Evolutionary conservation across 2,888 invertebrate species (phyloP).

Genomic region (Athalia circularis): DNA sequence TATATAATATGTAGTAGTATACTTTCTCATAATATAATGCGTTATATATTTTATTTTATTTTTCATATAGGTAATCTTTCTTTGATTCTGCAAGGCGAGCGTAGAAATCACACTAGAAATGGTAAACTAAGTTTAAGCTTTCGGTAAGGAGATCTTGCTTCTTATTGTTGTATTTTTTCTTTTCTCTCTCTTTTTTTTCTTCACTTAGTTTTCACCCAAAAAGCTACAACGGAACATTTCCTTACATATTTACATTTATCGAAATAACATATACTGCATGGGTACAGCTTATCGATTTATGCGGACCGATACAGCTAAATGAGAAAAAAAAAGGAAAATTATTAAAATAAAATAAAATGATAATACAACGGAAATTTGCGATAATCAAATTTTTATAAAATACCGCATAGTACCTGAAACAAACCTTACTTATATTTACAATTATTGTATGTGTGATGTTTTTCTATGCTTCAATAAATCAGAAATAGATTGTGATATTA

Average conservation of each 20-base stretch:
- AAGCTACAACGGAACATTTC: constrained; percentile 28
- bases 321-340: neutral
- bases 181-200: neutral
- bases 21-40: constrained; percentile 67
- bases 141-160: constrained; percentile 50
- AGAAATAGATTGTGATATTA: neutral
- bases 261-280: constrained; percentile 29
- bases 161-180: constrained; percentile 17
- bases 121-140: constrained; percentile 62
- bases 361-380: neutral
- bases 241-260: constrained; percentile 39
- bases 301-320: constrained; percentile 20
- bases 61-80: constrained; percentile 62
- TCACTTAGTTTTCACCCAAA: constrained; percentile 24
- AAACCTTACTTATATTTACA: constrained; percentile 34
- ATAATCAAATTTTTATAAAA: neutral
- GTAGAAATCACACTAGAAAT: constrained; percentile 72
- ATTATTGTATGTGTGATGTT: constrained; percentile 23
- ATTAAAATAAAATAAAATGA: no score
- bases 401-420: constrained; percentile 24
- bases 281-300: neutral
- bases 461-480: constrained; percentile 6
- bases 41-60: constrained; percentile 56
- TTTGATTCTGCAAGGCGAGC: constrained; percentile 73
- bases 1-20: constrained; percentile 61